Evolutionary conservation across 2,113 vertebrate species (phyloP).

Genomic region (Pollachius pollachius): DNA sequence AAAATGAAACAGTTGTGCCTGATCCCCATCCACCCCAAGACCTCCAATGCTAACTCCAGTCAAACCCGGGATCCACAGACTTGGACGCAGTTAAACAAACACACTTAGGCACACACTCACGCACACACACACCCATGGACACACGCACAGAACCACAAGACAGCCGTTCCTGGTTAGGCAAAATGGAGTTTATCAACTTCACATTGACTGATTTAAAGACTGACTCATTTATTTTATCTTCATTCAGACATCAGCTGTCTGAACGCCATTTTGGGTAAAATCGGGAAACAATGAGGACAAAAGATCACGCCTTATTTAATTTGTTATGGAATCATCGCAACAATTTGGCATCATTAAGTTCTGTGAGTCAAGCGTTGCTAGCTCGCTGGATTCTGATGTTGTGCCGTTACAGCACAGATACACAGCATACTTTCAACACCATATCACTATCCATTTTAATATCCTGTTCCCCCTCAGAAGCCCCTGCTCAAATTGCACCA

Average conservation of each 20-base stretch:
- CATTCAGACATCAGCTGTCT: conserved; percentile 48
- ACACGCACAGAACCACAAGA: conserved; percentile 33
- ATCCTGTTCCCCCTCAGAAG: too few relatives aligned
- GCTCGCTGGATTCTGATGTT: conserved; percentile 16
- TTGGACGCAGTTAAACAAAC: too few relatives aligned
- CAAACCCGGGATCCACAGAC: conserved; percentile 9
- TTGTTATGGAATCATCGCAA: conserved; percentile 13
- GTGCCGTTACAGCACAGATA: not conserved
- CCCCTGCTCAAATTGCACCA: too few relatives aligned
- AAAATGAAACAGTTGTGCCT: conserved; percentile 11
- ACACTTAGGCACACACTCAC: too few relatives aligned
- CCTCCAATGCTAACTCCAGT: conserved; percentile 25
- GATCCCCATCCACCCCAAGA: conserved; percentile 43
- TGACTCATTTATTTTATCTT: conserved; percentile 16
- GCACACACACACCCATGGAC: conserved; percentile 4
- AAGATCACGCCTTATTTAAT: conserved; percentile 39
- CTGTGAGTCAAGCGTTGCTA: conserved; percentile 12
- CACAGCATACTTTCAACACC: too few relatives aligned
- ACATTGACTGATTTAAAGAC: conserved; percentile 33
- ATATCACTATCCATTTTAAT: too few relatives aligned
- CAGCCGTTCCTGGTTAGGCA: conserved; percentile 42
- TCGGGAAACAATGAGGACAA: conserved; percentile 3
- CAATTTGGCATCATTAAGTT: conserved; percentile 20
- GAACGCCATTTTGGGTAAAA: conserved; percentile 30
- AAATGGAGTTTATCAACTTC: conserved; percentile 53